Evolutionary conservation across 2,113 vertebrate species (phyloP).

Genomic region (Poecile atricapillus): DNA sequence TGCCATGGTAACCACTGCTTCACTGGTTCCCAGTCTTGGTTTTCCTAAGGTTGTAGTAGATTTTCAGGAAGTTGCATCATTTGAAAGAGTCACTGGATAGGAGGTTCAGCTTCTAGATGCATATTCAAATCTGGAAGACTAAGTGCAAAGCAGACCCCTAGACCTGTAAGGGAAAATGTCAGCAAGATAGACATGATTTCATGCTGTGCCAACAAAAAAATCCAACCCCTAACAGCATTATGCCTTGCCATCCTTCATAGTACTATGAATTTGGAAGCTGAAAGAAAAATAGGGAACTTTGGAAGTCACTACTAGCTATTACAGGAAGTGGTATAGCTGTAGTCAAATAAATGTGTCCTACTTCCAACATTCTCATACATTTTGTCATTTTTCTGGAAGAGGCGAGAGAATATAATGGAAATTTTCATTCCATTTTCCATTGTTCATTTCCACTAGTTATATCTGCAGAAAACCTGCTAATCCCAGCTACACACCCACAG

Average conservation of each 20-base stretch:
- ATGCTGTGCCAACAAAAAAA: neutral
- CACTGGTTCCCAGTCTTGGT: neutral
- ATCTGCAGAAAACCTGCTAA: neutral
- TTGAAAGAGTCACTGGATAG: neutral
- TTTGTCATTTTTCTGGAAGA: constrained; percentile 9
- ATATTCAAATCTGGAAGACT: neutral
- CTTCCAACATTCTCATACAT: neutral
- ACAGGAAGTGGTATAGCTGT: neutral
- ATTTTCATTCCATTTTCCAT: neutral
- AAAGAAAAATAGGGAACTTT: neutral
- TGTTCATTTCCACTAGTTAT: neutral
- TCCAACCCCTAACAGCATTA: neutral
- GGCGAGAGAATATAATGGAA: neutral
- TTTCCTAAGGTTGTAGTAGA: neutral
- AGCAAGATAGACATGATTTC: neutral
- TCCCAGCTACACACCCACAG: neutral
- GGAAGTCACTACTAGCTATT: neutral
- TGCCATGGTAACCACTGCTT: neutral
- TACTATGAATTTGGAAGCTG: neutral
- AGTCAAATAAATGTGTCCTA: neutral
- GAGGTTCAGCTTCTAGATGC: neutral
- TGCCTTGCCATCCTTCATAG: neutral
- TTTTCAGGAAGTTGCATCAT: neutral
- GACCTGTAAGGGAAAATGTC: neutral
- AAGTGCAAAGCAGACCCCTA: neutral